Percentiles rank a stretch among this genome's conserved stretches.
Conservation (phyloP, 2,888 invertebrate species). For the Harpalus rufipes region DNA sequence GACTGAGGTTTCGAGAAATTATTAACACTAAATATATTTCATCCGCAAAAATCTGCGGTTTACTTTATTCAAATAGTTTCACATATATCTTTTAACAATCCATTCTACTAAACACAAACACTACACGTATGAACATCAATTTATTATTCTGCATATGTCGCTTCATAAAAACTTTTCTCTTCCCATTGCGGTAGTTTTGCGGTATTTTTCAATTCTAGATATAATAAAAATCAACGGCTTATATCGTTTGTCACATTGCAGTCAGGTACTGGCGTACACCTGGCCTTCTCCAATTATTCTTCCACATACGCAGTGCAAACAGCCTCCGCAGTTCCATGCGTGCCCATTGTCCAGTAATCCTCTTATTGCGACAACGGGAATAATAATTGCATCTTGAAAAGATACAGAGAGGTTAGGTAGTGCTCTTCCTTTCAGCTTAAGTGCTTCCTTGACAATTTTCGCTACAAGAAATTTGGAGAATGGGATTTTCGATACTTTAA, state of each 20-base stretch:
- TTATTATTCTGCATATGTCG: constrained; percentile 2
- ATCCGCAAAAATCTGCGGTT: not conserved
- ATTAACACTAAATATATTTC: too few relatives aligned
- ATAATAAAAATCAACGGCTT: constrained; percentile 55
- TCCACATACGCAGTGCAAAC: constrained; percentile 29
- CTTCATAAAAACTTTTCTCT: constrained; percentile 1
- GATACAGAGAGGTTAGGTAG: constrained; percentile 57
- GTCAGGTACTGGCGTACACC: constrained; percentile 56
- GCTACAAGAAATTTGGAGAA: constrained; percentile 68
- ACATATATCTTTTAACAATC: not conserved
- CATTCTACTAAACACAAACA: not conserved
- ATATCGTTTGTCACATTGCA: constrained; percentile 51
- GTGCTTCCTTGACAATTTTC: constrained; percentile 72
- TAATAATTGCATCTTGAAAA: constrained; percentile 63
- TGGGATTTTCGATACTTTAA: constrained; percentile 42
- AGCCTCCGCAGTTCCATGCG: constrained; percentile 38
- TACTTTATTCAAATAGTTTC: not conserved
- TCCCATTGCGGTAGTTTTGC: not conserved
- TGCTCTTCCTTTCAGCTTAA: constrained; percentile 44
- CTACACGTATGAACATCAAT: not conserved
- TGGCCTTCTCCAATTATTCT: constrained; percentile 59
- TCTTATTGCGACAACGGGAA: constrained; percentile 64
- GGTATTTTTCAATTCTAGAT: constrained; percentile 32
- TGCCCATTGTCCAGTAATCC: constrained; percentile 65
- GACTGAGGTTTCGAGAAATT: too few relatives aligned